phyloP scores from a whole-genome alignment of 2,888 invertebrate genomes.

The Rhingia campestris region DNA sequence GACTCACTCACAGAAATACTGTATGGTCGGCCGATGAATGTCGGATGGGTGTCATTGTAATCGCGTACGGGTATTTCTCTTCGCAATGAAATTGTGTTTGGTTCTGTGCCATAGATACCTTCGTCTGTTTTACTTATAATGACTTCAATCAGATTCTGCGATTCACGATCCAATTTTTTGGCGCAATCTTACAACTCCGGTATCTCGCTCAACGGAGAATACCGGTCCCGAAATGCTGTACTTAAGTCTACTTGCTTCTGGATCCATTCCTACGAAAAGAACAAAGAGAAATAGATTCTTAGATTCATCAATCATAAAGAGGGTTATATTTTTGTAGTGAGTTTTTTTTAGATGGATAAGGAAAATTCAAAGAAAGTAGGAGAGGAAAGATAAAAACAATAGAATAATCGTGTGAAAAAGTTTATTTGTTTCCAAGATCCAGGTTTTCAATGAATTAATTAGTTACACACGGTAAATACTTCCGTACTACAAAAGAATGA shows the following conservation, averaged over 20 bases:
- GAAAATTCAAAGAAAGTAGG: slow-evolving; percentile 51
- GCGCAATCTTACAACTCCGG: slow-evolving; percentile 89
- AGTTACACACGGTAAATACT: not conserved
- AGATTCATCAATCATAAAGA: slow-evolving; percentile 51
- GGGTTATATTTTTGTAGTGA: slow-evolving; percentile 9
- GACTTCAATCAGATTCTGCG: slow-evolving; percentile 88
- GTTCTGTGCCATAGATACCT: slow-evolving; percentile 87
- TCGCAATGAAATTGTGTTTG: slow-evolving; percentile 90
- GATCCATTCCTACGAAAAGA: slow-evolving; percentile 85
- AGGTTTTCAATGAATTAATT: slow-evolving; percentile 1
- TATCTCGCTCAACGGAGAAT: slow-evolving; percentile 89
- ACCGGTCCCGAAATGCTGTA: slow-evolving; percentile 93
- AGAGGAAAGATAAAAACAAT: slow-evolving; percentile 40
- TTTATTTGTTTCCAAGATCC: slow-evolving; percentile 26
- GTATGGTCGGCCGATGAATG: slow-evolving; percentile 89
- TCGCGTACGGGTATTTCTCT: slow-evolving; percentile 90
- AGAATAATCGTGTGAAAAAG: slow-evolving; percentile 51
- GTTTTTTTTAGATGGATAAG: not conserved
- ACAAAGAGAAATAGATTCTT: slow-evolving; percentile 28
- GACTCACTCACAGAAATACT: slow-evolving; percentile 88
- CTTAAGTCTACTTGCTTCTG: slow-evolving; percentile 88
- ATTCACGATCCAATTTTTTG: slow-evolving; percentile 89
- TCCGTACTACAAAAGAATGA: not conserved
- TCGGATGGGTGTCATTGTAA: slow-evolving; percentile 91
- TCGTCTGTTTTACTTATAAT: slow-evolving; percentile 93